Evolutionary conservation across 2,888 invertebrate species (phyloP).

Genomic region (Parnassius apollo): DNA sequence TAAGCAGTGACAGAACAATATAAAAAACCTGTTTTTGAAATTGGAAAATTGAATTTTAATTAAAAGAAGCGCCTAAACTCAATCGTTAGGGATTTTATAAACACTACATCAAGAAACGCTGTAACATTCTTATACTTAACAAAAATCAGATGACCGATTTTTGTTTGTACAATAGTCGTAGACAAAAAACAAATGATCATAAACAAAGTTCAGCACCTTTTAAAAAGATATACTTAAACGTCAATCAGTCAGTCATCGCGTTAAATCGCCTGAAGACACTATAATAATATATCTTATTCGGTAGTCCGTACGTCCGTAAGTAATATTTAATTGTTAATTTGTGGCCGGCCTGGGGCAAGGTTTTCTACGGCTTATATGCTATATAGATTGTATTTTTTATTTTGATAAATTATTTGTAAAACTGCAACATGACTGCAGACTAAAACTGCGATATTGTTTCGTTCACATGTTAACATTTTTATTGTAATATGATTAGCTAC

Average conservation of each 20-base stretch:
- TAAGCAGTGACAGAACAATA: conserved; percentile 21
- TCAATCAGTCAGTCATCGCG: conserved; percentile 67
- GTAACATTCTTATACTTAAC: not conserved
- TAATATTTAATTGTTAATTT: conserved; percentile 77
- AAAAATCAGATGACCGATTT: not conserved
- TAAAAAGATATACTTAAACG: conserved; percentile 46
- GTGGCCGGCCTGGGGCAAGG: conserved; percentile 58
- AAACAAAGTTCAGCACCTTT: conserved; percentile 46
- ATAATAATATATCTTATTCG: conserved; percentile 72
- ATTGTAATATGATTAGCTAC: conserved; percentile 55
- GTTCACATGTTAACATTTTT: conserved; percentile 23
- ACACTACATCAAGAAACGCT: not conserved
- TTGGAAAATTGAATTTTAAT: conserved; percentile 31
- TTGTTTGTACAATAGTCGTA: conserved; percentile 23
- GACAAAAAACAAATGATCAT: conserved; percentile 36
- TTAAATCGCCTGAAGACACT: conserved; percentile 71
- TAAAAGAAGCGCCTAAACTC: not conserved
- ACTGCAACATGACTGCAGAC: no score
- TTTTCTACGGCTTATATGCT: conserved; percentile 43
- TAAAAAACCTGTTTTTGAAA: conserved; percentile 22
- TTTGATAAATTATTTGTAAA: conserved; percentile 24
- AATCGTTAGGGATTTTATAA: not conserved
- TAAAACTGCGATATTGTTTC: not conserved
- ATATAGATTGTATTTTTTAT: conserved; percentile 36
- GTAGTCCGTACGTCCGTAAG: conserved; percentile 75